A percentile compares a stretch with the other conserved stretches of the same genome.
These are phyloP conservation scores for Protophormia terraenovae DNA, from an alignment of 2,888 invertebrate genomes.

Conservation along the genomic window DNA sequence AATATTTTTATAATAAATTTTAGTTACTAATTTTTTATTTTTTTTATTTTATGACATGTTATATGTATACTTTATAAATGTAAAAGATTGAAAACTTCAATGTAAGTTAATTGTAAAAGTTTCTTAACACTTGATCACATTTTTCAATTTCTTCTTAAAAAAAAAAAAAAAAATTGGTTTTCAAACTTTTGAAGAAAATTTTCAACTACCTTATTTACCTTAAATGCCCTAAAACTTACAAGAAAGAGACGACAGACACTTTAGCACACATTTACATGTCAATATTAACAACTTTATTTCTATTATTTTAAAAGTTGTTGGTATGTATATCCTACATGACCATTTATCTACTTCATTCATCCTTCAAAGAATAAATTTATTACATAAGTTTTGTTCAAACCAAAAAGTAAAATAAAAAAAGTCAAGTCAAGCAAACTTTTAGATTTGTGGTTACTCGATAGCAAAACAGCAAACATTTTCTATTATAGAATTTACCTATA, in stretches of 20 bases:
- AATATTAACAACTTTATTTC: background rate
- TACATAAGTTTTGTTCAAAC: background rate
- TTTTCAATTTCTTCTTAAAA: background rate
- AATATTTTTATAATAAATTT: too few relatives aligned
- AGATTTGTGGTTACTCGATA: background rate
- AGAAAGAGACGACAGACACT: background rate
- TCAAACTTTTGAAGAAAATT: background rate
- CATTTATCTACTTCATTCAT: background rate
- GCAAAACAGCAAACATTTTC: background rate
- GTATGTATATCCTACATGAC: background rate
- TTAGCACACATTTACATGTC: background rate
- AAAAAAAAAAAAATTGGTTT: background rate
- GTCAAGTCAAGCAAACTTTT: background rate
- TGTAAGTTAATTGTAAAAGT: background rate
- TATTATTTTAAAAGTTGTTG: background rate
- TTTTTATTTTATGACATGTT: too few relatives aligned
- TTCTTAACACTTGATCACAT: background rate
- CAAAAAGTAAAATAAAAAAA: background rate
- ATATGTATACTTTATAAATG: too few relatives aligned
- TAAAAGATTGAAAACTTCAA: too few relatives aligned
- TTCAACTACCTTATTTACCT: background rate
- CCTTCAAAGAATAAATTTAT: background rate
- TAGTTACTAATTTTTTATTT: too few relatives aligned
- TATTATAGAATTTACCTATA: background rate
- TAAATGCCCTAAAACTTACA: background rate